Evolutionary conservation across 1,140 invertebrate species (phyloP).

Genomic region (Camponotus pennsylvanicus): DNA sequence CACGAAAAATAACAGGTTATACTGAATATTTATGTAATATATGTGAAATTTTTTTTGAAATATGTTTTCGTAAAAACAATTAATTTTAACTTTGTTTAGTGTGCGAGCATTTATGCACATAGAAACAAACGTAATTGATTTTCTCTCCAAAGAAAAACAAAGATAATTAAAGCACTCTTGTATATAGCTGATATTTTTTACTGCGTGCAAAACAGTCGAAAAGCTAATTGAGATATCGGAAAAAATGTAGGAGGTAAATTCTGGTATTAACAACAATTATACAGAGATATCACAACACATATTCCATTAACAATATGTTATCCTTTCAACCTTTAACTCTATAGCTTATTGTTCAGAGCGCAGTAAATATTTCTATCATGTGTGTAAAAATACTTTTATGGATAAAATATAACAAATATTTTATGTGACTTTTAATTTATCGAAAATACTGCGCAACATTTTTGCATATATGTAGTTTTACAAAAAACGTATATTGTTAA

Average conservation of each 20-base stretch:
- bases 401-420: background rate
- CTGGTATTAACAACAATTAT: background rate
- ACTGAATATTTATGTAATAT: background rate
- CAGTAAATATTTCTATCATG: conserved; percentile 16
- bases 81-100: background rate
- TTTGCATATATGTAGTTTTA: background rate
- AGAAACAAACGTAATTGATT: background rate
- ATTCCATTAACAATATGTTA: conserved; percentile 19
- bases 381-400: conserved; percentile 25
- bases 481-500: background rate
- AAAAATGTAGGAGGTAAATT: conserved; percentile 26
- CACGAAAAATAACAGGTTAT: background rate
- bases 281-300: background rate
- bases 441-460: background rate
- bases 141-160: background rate
- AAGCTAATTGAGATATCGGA: conserved; percentile 21
- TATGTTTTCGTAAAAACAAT: background rate
- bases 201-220: background rate
- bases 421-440: background rate
- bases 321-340: conserved; percentile 21
- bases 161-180: background rate
- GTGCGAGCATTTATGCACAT: background rate
- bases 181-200: background rate
- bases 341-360: background rate
- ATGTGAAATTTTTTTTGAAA: background rate